A percentile compares a stretch with the other conserved stretches of the same genome.
phyloP scores from a whole-genome alignment of 1,140 invertebrate genomes.

The Leptinotarsa lineolata region DNA sequence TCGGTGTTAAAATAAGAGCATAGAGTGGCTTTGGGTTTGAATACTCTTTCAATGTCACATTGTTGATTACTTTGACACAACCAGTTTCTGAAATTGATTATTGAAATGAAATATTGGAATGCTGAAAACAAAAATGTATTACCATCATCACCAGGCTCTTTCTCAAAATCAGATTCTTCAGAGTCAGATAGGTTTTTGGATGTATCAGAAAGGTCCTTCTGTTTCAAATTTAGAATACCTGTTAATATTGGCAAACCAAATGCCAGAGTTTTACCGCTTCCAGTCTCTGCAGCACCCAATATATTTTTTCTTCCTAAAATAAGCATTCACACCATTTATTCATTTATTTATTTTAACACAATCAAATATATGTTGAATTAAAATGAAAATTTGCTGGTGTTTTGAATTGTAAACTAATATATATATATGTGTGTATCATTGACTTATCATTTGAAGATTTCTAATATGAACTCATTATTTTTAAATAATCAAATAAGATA shows the following conservation, averaged over 20 bases:
- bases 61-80: constrained; percentile 62
- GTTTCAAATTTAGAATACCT: constrained; percentile 78
- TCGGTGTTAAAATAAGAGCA: constrained; percentile 90
- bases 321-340: neutral
- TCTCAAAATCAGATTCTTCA: constrained; percentile 39
- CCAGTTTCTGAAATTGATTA: constrained; percentile 56
- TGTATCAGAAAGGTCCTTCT: constrained; percentile 36
- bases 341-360: no score
- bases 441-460: no score
- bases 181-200: constrained; percentile 18
- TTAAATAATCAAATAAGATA: no score
- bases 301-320: constrained; percentile 76
- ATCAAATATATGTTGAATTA: no score
- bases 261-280: constrained; percentile 96
- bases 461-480: no score
- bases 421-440: no score
- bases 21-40: constrained; percentile 63
- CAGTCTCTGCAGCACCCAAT: constrained; percentile 94
- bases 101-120: no score
- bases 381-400: no score
- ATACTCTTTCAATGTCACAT: constrained; percentile 62
- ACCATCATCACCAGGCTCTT: constrained; percentile 18
- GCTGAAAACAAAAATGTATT: neutral
- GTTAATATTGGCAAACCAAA: constrained; percentile 92
- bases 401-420: no score